A percentile compares a stretch with the other conserved stretches of the same genome.
These are phyloP conservation scores for Porites divaricata DNA, from an alignment of 92 coral and sea anemone species.

Conservation along the genomic window DNA sequence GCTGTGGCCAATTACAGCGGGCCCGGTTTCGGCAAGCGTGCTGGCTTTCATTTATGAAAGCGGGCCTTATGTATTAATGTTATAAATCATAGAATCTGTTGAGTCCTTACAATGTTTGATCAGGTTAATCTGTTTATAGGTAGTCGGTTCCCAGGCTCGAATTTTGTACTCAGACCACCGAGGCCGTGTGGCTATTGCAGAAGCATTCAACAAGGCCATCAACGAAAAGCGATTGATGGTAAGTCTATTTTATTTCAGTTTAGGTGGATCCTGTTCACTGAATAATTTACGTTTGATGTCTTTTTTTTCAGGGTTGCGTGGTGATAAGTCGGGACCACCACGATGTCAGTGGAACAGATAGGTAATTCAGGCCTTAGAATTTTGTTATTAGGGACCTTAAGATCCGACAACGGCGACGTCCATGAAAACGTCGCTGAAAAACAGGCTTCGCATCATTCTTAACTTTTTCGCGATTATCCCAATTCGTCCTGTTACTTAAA, in stretches of 20 bases:
- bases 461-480: too few relatives aligned
- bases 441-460: too few relatives aligned
- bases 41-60: background rate
- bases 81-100: background rate
- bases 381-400: background rate
- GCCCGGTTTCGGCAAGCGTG: too few relatives aligned
- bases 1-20: too few relatives aligned
- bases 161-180: slow-evolving; percentile 92
- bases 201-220: slow-evolving; percentile 93
- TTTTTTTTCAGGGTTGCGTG: slow-evolving; percentile 75
- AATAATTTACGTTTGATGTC: background rate
- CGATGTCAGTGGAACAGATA: slow-evolving; percentile 98
- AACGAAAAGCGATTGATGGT: slow-evolving; percentile 78
- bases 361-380: slow-evolving; percentile 37
- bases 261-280: background rate
- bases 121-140: slow-evolving; percentile 51
- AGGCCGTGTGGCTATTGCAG: slow-evolving; percentile 86
- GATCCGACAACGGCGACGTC: too few relatives aligned
- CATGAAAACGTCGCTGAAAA: too few relatives aligned
- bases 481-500: too few relatives aligned
- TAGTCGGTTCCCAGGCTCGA: slow-evolving; percentile 99
- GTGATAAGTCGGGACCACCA: slow-evolving; percentile 96
- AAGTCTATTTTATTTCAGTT: background rate
- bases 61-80: background rate
- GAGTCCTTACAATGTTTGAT: background rate